These are phyloP conservation scores for Philaenus spumarius DNA, from an alignment of 1,140 invertebrate species.

Conservation along the genomic window DNA sequence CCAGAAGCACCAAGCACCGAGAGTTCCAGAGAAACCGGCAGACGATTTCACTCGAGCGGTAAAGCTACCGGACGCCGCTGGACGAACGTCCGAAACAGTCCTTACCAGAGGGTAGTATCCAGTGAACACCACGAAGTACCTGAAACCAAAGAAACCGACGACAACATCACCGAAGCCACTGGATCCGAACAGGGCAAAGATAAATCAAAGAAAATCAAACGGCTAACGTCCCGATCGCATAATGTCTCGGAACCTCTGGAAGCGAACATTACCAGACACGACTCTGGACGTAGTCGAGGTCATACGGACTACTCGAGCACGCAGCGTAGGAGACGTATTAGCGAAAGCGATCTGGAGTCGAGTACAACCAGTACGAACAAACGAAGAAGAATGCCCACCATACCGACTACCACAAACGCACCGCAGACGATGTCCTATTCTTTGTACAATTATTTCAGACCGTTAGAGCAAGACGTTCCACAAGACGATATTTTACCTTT, in stretches of 20 bases:
- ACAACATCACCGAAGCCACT: neutral
- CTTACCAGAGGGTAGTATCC: slow-evolving; percentile 12
- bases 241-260: too few relatives aligned
- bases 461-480: slow-evolving; percentile 25
- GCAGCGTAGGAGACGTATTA: too few relatives aligned
- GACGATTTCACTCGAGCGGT: neutral
- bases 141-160: neutral
- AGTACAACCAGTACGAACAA: too few relatives aligned
- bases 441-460: slow-evolving; percentile 27
- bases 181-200: neutral
- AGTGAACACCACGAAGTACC: neutral
- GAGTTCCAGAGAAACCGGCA: neutral
- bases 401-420: slow-evolving; percentile 13
- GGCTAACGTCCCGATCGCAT: neutral
- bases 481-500: slow-evolving; percentile 27
- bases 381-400: neutral
- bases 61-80: neutral
- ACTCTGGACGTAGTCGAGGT: too few relatives aligned
- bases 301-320: too few relatives aligned
- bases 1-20: neutral
- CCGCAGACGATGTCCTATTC: slow-evolving; percentile 25
- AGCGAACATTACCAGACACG: too few relatives aligned
- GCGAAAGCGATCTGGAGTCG: too few relatives aligned
- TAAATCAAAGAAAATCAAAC: slow-evolving; percentile 4
- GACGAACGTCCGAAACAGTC: slow-evolving; percentile 5